These are phyloP conservation scores for Torymus auratus DNA, from an alignment of 2,888 invertebrate species.

Conservation along the genomic window DNA sequence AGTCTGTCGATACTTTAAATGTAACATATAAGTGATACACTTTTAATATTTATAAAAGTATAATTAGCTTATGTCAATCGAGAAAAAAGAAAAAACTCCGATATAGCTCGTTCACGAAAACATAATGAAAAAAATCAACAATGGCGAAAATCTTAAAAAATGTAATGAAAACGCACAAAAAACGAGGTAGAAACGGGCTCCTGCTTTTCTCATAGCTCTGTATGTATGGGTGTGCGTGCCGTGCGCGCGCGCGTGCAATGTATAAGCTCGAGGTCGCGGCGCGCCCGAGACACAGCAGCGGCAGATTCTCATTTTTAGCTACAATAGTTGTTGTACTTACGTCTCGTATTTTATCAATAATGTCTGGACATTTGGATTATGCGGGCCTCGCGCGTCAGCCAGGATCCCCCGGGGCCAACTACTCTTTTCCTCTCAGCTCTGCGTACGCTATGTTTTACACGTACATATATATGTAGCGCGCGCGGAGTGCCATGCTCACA, in stretches of 20 bases:
- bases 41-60: too few species aligned
- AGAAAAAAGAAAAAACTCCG: too few species aligned
- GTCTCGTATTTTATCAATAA: constrained; percentile 73
- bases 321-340: constrained; percentile 77
- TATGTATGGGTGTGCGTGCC: too few species aligned
- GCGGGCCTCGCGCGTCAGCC: constrained; percentile 48
- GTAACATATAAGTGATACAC: too few species aligned
- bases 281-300: constrained; percentile 71
- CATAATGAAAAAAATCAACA: constrained; percentile 3
- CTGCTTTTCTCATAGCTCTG: too few species aligned
- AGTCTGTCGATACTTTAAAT: too few species aligned
- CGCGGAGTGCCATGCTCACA: neutral
- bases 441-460: too few species aligned
- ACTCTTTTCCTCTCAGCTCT: too few species aligned
- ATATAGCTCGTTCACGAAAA: neutral
- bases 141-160: neutral
- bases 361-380: constrained; percentile 64
- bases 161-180: neutral
- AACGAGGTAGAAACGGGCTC: neutral
- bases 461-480: too few species aligned
- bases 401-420: constrained; percentile 39
- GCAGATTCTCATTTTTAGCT: constrained; percentile 74
- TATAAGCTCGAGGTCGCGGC: constrained; percentile 1
- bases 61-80: too few species aligned
- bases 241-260: too few species aligned